These are phyloP conservation scores for Ophioderma brevispina DNA, from an alignment of 35 echinoderm and acorn worm genomes.

Conservation along the genomic window DNA sequence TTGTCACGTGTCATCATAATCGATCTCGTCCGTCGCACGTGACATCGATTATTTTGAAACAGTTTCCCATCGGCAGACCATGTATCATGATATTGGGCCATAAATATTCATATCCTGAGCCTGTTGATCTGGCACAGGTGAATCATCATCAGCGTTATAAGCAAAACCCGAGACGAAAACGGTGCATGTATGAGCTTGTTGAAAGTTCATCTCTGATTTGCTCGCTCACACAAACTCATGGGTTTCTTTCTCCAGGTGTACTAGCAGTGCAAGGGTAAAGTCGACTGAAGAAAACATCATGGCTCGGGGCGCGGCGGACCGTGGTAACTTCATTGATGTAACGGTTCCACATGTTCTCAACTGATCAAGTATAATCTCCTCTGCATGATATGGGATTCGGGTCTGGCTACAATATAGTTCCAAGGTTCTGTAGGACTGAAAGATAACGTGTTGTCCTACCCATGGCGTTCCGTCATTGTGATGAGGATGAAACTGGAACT, in stretches of 20 bases:
- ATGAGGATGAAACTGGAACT: conserved; percentile 12
- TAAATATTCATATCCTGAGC: no score
- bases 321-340: background rate
- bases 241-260: background rate
- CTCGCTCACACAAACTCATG: background rate
- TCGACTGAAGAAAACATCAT: background rate
- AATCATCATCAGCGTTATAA: conserved; percentile 7
- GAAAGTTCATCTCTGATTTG: background rate
- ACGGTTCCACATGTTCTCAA: conserved; percentile 8
- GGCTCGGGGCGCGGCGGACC: background rate
- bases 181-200: background rate
- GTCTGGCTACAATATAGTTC: conserved; percentile 30
- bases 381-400: background rate
- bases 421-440: background rate
- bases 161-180: background rate
- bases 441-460: background rate
- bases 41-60: conserved; percentile 9
- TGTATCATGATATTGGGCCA: background rate
- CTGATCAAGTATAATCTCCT: background rate
- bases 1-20: background rate
- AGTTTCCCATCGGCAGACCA: background rate
- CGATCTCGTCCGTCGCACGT: background rate
- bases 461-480: conserved; percentile 16
- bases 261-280: background rate
- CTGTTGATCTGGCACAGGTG: background rate